Evolutionary conservation across 2,113 vertebrate species (phyloP), one percentile per base, ranked within the genome.

Genomic region (Heterotilapia buettikoferi): DNA sequence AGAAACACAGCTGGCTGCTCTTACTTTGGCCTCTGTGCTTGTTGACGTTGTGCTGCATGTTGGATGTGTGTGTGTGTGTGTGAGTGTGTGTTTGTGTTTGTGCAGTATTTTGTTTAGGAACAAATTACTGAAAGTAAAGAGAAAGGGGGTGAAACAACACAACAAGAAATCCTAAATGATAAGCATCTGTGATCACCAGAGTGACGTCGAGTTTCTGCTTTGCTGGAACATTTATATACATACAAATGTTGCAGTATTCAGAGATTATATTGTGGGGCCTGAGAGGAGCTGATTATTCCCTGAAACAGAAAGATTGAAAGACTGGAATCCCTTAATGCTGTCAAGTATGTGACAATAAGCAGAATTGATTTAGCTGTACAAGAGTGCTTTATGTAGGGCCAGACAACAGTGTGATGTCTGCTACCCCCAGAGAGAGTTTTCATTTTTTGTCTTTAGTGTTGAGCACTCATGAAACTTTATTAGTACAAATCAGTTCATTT

Each of bases 291-390:
- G 21, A 79, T 90, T 81, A 83, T 84, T 90, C 52, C 19, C 54
- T 81, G 53, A 53, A 88, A 78, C 71, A 53, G 54, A 89, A 47
- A 79, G 71, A 61, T 24, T 47, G 68, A 76, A 21, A 84, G 82
- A 63, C 78, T 66, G 86, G 90, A 24, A 88, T 88, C 80, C 81
- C 89, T 89, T 89, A 56, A 76, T 81, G 88, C 87, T 92, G 86
- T 92, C 81, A 79, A 86, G 71, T 89, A 90, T 93, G 84, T 90
- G 84, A 92, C 90, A 94, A 92, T 93, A 94, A 94, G 91, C 86
- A 91, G 82, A 92, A 94, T 87, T 92, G 94, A 95, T 95, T 93
- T 91, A 83, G 78, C 92, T 91, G 91, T 94, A 92, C 89, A 87
- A 86, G 85, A 84, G 89, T 94, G 88, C 93, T 91, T 93, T 94